Evolutionary conservation across 2,113 vertebrate genomes (phyloP).

Genomic region (Anoplopoma fimbria): DNA sequence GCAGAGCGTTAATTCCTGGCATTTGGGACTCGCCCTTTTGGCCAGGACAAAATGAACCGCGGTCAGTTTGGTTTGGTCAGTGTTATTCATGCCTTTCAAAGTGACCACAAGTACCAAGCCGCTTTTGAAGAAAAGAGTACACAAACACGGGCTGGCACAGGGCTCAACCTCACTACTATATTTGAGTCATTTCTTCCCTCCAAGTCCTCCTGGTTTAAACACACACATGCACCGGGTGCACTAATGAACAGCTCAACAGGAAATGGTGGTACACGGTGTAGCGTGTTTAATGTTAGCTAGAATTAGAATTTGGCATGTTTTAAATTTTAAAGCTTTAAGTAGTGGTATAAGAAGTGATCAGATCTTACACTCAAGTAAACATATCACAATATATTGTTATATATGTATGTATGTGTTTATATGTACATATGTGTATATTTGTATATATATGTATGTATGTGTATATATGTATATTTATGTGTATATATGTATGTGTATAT

Average conservation of each 20-base stretch:
- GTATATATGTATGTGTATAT: no score
- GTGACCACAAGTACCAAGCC: conserved; percentile 68
- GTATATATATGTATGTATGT: no score
- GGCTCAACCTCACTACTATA: conserved; percentile 63
- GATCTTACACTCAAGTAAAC: not conserved
- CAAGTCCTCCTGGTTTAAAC: conserved; percentile 24
- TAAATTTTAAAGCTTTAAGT: not conserved
- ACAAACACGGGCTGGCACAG: conserved; percentile 70
- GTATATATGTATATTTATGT: no score
- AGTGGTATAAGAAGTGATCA: not conserved
- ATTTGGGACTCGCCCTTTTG: conserved; percentile 72
- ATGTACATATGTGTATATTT: no score
- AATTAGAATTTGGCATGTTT: not conserved
- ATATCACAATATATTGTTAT: no score
- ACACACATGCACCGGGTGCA: conserved; percentile 4
- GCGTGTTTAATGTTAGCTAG: not conserved
- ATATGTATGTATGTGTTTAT: no score
- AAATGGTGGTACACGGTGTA: not conserved
- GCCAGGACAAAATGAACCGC: conserved; percentile 56
- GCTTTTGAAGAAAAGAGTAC: conserved; percentile 71
- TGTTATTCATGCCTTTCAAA: conserved; percentile 75
- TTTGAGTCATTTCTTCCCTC: conserved; percentile 74
- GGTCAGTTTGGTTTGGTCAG: conserved; percentile 76
- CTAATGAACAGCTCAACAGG: conserved; percentile 39
- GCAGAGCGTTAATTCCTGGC: conserved; percentile 71